Conservation (phyloP, 2,797 vertebrate species). For the Gallinago stenura region DNA sequence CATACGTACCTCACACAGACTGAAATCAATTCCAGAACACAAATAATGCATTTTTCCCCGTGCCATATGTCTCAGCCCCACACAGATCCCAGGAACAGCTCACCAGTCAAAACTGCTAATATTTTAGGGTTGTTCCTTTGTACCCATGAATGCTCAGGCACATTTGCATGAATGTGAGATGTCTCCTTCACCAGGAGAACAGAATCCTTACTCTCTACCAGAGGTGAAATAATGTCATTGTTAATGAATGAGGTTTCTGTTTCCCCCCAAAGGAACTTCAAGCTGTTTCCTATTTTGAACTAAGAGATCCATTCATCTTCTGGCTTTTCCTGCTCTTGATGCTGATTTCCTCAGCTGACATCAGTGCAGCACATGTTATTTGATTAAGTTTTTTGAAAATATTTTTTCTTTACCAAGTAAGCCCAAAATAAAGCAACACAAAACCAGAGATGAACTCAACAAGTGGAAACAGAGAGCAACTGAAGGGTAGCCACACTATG, state of each 20-base stretch:
- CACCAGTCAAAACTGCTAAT: neutral
- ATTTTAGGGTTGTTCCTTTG: neutral
- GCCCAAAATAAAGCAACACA: neutral
- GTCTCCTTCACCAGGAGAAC: neutral
- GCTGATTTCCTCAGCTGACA: constrained; percentile 67
- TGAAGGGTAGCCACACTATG: neutral
- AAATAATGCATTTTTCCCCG: neutral
- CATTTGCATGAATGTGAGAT: neutral
- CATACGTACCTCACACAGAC: neutral
- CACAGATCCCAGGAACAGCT: rapidly evolving
- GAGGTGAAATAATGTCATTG: constrained; percentile 8
- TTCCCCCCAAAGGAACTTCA: constrained; percentile 39
- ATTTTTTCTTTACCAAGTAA: neutral
- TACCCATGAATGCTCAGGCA: neutral
- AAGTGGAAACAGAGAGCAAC: neutral
- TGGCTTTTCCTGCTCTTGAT: constrained; percentile 68
- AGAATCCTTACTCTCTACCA: neutral
- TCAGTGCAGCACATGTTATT: constrained; percentile 33
- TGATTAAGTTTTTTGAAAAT: constrained; percentile 22
- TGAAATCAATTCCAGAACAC: neutral
- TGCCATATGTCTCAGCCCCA: neutral
- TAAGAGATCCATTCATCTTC: constrained; percentile 54
- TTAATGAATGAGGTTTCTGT: constrained; percentile 31
- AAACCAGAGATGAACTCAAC: neutral
- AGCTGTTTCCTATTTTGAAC: constrained; percentile 76